Conservation (phyloP, 2,888 invertebrate genomes). For the Vesta saturnalis region DNA sequence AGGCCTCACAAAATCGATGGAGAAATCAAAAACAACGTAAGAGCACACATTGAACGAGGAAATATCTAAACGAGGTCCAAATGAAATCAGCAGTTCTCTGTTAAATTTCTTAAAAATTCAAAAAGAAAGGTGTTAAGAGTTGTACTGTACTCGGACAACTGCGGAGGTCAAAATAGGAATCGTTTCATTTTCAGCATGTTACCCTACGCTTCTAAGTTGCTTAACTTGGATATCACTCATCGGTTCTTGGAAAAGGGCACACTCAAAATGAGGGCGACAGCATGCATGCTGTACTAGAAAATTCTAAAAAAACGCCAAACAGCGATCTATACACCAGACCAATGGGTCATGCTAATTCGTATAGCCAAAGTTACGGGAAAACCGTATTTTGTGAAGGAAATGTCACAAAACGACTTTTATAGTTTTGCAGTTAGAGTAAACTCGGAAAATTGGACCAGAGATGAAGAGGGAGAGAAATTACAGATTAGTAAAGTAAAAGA, state of each 20-base stretch:
- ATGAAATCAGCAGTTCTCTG: no score
- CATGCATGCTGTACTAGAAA: background rate
- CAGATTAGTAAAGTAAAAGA: background rate
- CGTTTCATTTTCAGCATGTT: background rate
- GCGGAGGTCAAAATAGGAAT: no score
- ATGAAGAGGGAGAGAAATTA: background rate
- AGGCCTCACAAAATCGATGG: slow-evolving; percentile 3
- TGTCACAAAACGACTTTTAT: background rate
- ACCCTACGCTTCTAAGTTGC: background rate
- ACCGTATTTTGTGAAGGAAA: background rate
- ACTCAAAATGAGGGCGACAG: background rate
- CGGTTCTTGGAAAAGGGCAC: background rate
- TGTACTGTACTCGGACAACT: no score
- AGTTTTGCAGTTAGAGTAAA: background rate
- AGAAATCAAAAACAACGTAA: background rate
- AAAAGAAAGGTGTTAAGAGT: no score
- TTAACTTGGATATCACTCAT: background rate
- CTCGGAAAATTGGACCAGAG: background rate
- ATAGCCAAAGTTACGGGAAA: no score
- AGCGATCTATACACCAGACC: no score
- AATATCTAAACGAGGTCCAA: slow-evolving; percentile 10
- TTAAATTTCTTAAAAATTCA: no score
- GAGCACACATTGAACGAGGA: slow-evolving; percentile 21
- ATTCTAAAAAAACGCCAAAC: no score
- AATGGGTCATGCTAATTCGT: no score